Evolutionary conservation across 2,888 invertebrate species (phyloP).

Genomic region (Trissoscelio sp.): DNA sequence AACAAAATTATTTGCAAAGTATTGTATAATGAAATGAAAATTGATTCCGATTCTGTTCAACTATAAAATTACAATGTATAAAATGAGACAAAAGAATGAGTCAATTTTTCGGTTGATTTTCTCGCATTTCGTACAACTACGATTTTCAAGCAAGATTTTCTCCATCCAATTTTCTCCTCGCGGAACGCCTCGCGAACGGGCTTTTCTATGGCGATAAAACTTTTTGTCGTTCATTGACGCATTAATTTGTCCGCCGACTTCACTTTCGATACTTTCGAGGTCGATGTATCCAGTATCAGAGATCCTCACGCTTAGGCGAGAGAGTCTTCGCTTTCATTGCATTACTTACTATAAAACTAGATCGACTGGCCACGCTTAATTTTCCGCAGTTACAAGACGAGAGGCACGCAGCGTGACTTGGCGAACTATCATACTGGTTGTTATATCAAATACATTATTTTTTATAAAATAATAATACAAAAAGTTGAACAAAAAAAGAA

Average conservation of each 20-base stretch:
- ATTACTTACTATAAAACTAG: constrained; percentile 76
- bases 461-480: too few relatives aligned
- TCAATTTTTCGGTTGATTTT: constrained; percentile 34
- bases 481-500: too few relatives aligned
- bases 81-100: constrained; percentile 6
- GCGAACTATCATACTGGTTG: neutral
- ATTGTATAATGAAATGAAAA: neutral
- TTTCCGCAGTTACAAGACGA: constrained; percentile 66
- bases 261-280: constrained; percentile 83
- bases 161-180: constrained; percentile 62
- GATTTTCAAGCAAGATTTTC: constrained; percentile 53
- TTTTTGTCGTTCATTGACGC: constrained; percentile 65
- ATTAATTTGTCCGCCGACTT: constrained; percentile 74
- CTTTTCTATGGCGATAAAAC: constrained; percentile 64
- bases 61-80: constrained; percentile 1
- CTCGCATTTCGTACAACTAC: constrained; percentile 13
- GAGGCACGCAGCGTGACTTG: constrained; percentile 50
- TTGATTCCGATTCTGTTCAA: neutral
- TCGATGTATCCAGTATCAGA: constrained; percentile 78
- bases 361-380: constrained; percentile 74
- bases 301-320: constrained; percentile 76
- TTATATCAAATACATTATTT: constrained; percentile 11
- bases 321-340: constrained; percentile 82
- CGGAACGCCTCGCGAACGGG: constrained; percentile 51
- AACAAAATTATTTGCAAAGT: neutral